Conservation (phyloP, 2,888 invertebrate species). For the Pollenia labialis region DNA sequence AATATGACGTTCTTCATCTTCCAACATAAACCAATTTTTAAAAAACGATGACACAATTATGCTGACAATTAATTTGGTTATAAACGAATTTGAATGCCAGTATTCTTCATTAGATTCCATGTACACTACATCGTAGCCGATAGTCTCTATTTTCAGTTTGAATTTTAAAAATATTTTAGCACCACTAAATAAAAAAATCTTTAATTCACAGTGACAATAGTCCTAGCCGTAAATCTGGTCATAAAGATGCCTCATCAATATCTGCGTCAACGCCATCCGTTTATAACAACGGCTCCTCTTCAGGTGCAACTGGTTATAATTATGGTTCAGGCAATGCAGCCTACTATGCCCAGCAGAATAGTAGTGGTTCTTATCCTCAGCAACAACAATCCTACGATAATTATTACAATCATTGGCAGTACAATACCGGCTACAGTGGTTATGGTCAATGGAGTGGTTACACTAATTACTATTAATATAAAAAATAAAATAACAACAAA, state of each 20-base stretch:
- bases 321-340: slow-evolving; percentile 80
- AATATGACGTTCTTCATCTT: no score
- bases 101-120: no score
- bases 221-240: slow-evolving; percentile 82
- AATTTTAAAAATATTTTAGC: not conserved
- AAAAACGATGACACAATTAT: no score
- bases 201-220: slow-evolving; percentile 80
- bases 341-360: slow-evolving; percentile 80
- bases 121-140: not conserved
- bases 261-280: slow-evolving; percentile 73
- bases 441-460: slow-evolving; percentile 87
- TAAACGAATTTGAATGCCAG: no score
- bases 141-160: not conserved
- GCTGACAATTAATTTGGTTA: no score
- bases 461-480: slow-evolving; percentile 81
- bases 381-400: slow-evolving; percentile 85
- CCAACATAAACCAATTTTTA: no score
- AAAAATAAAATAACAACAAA: not conserved
- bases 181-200: not conserved
- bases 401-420: slow-evolving; percentile 87
- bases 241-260: slow-evolving; percentile 78
- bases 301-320: slow-evolving; percentile 80
- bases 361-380: slow-evolving; percentile 78
- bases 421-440: slow-evolving; percentile 84
- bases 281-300: slow-evolving; percentile 81